Base-by-base conservation (phyloP, 2,888 invertebrate genomes). In the Colostygia pectinataria region DNA sequence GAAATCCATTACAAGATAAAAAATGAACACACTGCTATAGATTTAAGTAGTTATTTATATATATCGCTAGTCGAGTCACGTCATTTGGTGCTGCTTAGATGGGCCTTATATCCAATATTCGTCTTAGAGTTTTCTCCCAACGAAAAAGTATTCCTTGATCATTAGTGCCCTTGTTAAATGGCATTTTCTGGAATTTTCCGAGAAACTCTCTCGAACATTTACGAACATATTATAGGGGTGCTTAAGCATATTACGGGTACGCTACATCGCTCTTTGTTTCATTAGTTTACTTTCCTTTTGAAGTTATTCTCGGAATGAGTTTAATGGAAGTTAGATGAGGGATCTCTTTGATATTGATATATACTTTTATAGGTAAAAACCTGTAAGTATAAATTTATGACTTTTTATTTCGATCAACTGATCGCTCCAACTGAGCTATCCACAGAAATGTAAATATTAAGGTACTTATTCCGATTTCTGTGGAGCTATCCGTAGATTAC, bases 121-220 rank as follows among this genome's bases (percentile, higher is more conserved):
- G 78, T 82, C 77, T 82, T 81, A 80, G 80, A 81, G 73, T 79
- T 80, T 77, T 77, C 68, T 70, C 65, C 70, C 63, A 64, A 70
- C 67, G 53, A 42, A 61, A 71, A 69, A 70, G 70, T 74, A 75
- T 71, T 74, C 75, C 74, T 75, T 73, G 73, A 81, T 82, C 83
- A 80, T 84, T 83, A 76, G 74, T 74, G 66, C 69, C 72, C 82
- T 83, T 83, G 80, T 84, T 83, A 82, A 71, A 60, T 66, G 61
- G 60, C 67, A 55, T 71, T 76, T 71, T 69, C 64, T 59, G 42
- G 58, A 65, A 65, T 62, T 68, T 69, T 71, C 68, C 51, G 61
- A 58, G 43, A 46, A 20, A 57, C 33, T 48, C 33, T 28, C 40
- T 41, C 42, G 31, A 49, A 44, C 41, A 36, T 42, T 53, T 39